Conservation (phyloP, 2,888 invertebrate species). For the Antheraea assamensis region DNA sequence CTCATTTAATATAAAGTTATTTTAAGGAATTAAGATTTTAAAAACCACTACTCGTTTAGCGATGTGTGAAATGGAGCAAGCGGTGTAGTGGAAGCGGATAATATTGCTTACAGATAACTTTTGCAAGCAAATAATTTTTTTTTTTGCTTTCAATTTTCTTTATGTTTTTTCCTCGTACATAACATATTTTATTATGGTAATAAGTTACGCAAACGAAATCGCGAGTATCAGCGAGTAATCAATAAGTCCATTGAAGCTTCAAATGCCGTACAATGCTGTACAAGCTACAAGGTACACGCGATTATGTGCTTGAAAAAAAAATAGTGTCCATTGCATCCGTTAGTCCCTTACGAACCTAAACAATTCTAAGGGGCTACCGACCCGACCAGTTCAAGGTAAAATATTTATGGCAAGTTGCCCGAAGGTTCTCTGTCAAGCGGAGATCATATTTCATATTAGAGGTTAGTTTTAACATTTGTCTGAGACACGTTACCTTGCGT, state of each 20-base stretch:
- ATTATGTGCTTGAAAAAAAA: background rate
- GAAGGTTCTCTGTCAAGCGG: background rate
- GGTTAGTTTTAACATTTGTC: background rate
- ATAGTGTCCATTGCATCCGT: too few relatives aligned
- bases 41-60: too few relatives aligned
- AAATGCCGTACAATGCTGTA: background rate
- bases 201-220: too few relatives aligned
- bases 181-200: too few relatives aligned
- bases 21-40: too few relatives aligned
- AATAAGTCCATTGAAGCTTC: background rate
- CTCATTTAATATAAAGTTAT: too few relatives aligned
- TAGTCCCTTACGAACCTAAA: background rate
- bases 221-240: background rate
- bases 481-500: background rate
- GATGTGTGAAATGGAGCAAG: too few relatives aligned
- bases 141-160: too few relatives aligned
- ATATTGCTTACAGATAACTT: too few relatives aligned
- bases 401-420: background rate
- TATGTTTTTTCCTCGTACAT: too few relatives aligned
- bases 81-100: too few relatives aligned
- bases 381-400: slow-evolving; percentile 1
- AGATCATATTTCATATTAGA: slow-evolving; percentile 2
- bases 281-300: background rate
- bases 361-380: background rate
- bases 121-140: too few relatives aligned